phyloP scores from a whole-genome alignment of 92 coral and sea anemone species.

The Parazoanthus darwini region DNA sequence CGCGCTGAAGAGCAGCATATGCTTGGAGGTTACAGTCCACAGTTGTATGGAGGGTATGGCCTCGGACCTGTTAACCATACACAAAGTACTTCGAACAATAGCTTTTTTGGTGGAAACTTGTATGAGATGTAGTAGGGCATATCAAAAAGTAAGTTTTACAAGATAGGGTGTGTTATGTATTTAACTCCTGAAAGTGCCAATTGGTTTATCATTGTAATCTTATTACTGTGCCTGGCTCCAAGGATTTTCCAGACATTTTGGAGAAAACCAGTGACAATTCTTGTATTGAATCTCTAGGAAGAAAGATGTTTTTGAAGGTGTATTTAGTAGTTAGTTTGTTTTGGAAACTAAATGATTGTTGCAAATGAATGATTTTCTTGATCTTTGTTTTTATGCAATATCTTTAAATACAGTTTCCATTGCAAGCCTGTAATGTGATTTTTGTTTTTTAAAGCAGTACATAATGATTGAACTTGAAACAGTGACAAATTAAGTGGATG shows the following conservation, averaged over 20 bases:
- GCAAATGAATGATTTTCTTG: constrained; percentile 21
- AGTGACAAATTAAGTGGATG: neutral
- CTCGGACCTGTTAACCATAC: constrained; percentile 28
- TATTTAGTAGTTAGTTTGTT: constrained; percentile 18
- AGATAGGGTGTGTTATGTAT: constrained; percentile 11
- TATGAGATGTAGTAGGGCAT: constrained; percentile 34
- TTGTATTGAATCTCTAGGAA: constrained; percentile 4
- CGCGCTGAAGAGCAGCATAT: constrained; percentile 19
- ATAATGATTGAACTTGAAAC: constrained; percentile 15
- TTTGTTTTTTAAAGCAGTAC: neutral
- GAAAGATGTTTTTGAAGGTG: neutral
- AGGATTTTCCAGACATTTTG: constrained; percentile 10
- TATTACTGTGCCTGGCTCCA: neutral
- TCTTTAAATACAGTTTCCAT: no score
- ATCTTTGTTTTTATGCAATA: constrained; percentile 13
- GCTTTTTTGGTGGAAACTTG: constrained; percentile 32
- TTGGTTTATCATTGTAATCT: constrained; percentile 14
- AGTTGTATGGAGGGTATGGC: constrained; percentile 29
- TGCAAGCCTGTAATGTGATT: constrained; percentile 1
- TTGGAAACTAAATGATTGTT: neutral
- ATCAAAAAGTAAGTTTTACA: constrained; percentile 36
- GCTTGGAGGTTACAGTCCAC: constrained; percentile 36
- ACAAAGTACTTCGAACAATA: constrained; percentile 25
- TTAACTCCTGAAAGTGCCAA: constrained; percentile 28
- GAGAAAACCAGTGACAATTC: constrained; percentile 14